Percentiles rank a stretch among this genome's conserved stretches.
Evolutionary conservation across 2,797 vertebrate species (phyloP).

Genomic region (Taeniopygia guttata): DNA sequence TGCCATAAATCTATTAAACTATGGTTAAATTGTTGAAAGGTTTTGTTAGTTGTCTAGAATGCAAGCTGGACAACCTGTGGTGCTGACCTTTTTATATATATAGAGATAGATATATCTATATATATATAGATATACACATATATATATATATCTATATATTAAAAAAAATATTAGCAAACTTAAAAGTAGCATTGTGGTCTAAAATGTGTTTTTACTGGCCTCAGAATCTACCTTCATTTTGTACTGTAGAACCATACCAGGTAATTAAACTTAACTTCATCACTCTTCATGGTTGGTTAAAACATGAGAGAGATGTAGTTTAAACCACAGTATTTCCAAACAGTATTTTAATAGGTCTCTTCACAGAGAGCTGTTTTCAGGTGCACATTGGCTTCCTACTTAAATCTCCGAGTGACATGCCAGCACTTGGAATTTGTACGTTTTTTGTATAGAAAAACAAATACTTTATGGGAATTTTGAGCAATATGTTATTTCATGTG

Average conservation of each 20-base stretch:
- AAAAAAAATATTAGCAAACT: conserved; percentile 55
- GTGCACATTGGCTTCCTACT: conserved; percentile 77
- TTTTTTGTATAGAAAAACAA: conserved; percentile 71
- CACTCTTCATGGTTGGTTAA: conserved; percentile 44
- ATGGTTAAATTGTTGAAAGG: conserved; percentile 70
- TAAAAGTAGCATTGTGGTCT: conserved; percentile 78
- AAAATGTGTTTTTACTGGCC: conserved; percentile 75
- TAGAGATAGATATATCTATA: conserved; percentile 53
- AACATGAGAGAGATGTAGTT: conserved; percentile 57
- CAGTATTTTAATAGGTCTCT: conserved; percentile 71
- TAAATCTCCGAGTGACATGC: conserved; percentile 73
- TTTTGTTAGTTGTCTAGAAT: conserved; percentile 71
- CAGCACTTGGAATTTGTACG: conserved; percentile 79
- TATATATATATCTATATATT: neutral
- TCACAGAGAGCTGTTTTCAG: conserved; percentile 74
- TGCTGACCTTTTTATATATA: conserved; percentile 78
- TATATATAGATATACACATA: neutral
- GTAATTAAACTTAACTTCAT: conserved; percentile 70
- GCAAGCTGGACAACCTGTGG: conserved; percentile 72
- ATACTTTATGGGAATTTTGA: conserved; percentile 75
- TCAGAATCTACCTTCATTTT: conserved; percentile 81
- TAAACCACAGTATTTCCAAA: conserved; percentile 70
- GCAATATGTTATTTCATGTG: conserved; percentile 77
- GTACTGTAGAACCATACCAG: conserved; percentile 80
- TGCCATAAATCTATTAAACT: conserved; percentile 77